These are phyloP conservation scores for Drosophila neonasuta DNA, from an alignment of 2,888 invertebrate species.

Conservation along the genomic window DNA sequence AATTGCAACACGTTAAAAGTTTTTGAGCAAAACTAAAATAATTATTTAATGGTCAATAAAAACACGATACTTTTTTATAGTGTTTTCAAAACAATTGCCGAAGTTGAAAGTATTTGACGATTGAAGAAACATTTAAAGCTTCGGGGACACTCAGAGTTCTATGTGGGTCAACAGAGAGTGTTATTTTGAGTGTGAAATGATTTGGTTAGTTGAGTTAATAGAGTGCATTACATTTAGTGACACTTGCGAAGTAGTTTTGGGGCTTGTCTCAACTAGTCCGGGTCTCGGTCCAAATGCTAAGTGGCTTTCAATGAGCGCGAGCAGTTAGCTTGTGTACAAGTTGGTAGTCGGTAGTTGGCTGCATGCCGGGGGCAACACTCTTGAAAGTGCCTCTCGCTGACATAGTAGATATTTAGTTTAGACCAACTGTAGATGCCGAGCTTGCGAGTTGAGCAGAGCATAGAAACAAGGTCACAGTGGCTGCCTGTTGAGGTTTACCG, in stretches of 20 bases:
- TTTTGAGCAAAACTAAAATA: neutral
- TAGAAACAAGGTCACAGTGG: constrained; percentile 45
- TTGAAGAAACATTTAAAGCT: neutral
- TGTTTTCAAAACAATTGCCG: neutral
- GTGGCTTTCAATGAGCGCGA: constrained; percentile 35
- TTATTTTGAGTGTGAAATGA: neutral
- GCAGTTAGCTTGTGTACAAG: neutral
- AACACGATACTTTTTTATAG: neutral
- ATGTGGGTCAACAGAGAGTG: constrained; percentile 1
- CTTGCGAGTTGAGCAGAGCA: constrained; percentile 8
- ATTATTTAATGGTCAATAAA: neutral
- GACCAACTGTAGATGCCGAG: constrained; percentile 17
- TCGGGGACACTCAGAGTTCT: neutral
- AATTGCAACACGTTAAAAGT: neutral
- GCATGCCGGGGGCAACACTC: constrained; percentile 25
- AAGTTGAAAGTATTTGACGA: neutral
- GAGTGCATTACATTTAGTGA: constrained; percentile 18
- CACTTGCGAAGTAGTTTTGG: constrained; percentile 29
- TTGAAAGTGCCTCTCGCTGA: constrained; percentile 34
- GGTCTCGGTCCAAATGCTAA: constrained; percentile 33
- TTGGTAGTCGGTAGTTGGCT: neutral
- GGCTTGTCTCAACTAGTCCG: constrained; percentile 24
- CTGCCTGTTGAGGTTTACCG: constrained; percentile 48
- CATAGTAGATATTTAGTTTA: constrained; percentile 40
- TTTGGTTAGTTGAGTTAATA: constrained; percentile 27